Percentiles rank a stretch among this genome's conserved stretches.
Conservation (phyloP, 2,888 invertebrate genomes). For the Drosophila mulleri region DNA sequence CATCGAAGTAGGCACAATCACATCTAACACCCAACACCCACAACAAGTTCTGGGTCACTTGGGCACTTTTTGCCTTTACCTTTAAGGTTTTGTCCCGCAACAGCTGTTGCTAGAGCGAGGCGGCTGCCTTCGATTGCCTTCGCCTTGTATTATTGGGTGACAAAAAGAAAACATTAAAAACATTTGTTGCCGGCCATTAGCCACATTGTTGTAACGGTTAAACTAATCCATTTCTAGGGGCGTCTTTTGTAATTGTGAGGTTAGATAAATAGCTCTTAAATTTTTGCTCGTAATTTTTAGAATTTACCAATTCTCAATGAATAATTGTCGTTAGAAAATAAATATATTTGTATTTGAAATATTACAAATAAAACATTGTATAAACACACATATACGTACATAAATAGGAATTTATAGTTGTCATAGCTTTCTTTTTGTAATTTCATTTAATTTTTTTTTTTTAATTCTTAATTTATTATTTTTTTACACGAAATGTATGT, state of each 20-base stretch:
- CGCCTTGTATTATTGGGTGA: slow-evolving; percentile 29
- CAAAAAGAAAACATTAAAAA: slow-evolving; percentile 26
- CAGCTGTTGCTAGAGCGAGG: slow-evolving; percentile 18
- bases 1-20: slow-evolving; percentile 26
- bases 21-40: slow-evolving; percentile 1
- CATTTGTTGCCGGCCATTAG: slow-evolving; percentile 47
- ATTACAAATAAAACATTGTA: no score
- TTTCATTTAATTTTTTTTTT: no score
- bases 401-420: no score
- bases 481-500: no score
- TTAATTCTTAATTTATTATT: no score
- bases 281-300: no score
- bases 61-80: slow-evolving; percentile 44
- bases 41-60: slow-evolving; percentile 75
- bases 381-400: no score
- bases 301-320: background rate
- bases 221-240: slow-evolving; percentile 10
- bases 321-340: background rate
- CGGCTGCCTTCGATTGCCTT: slow-evolving; percentile 17
- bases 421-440: no score
- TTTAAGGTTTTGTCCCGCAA: slow-evolving; percentile 28
- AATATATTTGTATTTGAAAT: no score
- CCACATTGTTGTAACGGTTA: slow-evolving; percentile 28
- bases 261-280: background rate
- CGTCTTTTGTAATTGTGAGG: background rate